Base-by-base conservation (phyloP, 1,140 invertebrate species). In the Manduca sexta region DNA sequence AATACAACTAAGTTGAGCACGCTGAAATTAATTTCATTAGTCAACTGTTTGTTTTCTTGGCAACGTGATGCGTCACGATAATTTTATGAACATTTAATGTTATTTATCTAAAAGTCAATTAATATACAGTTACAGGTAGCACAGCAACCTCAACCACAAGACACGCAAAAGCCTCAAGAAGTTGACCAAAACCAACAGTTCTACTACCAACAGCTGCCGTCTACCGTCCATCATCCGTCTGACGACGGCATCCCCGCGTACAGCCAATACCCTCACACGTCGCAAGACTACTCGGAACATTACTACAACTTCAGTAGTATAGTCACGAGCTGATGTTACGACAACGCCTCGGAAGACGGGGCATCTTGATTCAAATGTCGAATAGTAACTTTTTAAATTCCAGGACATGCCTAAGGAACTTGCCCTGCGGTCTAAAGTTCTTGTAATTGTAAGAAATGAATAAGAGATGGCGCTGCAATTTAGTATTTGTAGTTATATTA, bases 261-360 rank as follows among this genome's bases (percentile, higher is more conserved):
- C n/a, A n/a, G n/a, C 21, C 26, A 44, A 35, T 10, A 37, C 29
- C 17, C 4, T 17, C 38, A 40, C 16, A n/a, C 21, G 21, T 43
- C 21, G 13, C 41, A 29, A n/a, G 53, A 54, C 18, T 62, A 56
- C 44, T 42, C 40, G 1, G 60, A 66, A 40, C 47, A 49, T 12
- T 73, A 69, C 21, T 74, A 76, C 49, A 40, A 56, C 2, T 70
- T 63, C 44, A 64, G 56, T 43, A 63, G 69, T 16, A 55, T 70
- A 12, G 52, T 48, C 4, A 62, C 68, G 43, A 74, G 77, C 61
- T 81, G 74, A 81, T 64, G 34, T 34, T 41, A 58, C 45, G 15
- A 34, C 40, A n/a, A 38, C 38, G 30, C 52, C 37, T 44, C 47
- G 2, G 40, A 35, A 18, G 15, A 34, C 7, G 51, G 51, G 35